These are phyloP conservation scores for Corydoras maculifer DNA, from an alignment of 2,113 vertebrate genomes.

Conservation along the genomic window DNA sequence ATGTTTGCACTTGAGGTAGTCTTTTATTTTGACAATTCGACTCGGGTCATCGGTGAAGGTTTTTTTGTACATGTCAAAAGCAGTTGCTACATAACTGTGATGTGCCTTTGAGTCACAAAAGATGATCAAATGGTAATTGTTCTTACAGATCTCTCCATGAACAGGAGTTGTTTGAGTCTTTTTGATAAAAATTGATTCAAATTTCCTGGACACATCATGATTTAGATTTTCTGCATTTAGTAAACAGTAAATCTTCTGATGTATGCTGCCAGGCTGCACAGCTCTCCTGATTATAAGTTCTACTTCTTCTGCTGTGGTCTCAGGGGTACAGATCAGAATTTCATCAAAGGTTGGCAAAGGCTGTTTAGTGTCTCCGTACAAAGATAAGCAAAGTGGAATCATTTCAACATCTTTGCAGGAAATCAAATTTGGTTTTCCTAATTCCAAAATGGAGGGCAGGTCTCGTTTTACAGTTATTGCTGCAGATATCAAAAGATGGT, in stretches of 20 bases:
- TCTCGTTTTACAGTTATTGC: constrained; percentile 29
- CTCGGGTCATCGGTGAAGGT: constrained; percentile 5
- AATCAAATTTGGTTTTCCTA: constrained; percentile 69
- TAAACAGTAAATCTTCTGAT: constrained; percentile 63
- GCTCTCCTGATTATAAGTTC: constrained; percentile 69
- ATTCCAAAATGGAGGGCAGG: constrained; percentile 54
- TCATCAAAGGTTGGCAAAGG: constrained; percentile 68
- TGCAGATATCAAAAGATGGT: constrained; percentile 44
- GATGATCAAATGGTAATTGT: constrained; percentile 28
- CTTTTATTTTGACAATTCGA: constrained; percentile 15
- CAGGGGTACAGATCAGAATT: constrained; percentile 68
- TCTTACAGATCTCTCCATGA: neutral
- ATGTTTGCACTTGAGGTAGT: constrained; percentile 27
- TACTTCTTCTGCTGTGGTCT: constrained; percentile 64
- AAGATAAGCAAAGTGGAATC: constrained; percentile 57
- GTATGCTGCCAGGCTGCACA: constrained; percentile 44
- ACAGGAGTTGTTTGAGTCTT: constrained; percentile 2
- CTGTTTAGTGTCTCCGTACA: constrained; percentile 57
- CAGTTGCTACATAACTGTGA: constrained; percentile 40
- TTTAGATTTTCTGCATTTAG: constrained; percentile 68
- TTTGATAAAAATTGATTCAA: constrained; percentile 59
- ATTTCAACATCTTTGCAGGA: constrained; percentile 62
- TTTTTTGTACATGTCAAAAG: constrained; percentile 37
- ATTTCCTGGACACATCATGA: constrained; percentile 63
- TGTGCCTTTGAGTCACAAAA: constrained; percentile 33